phyloP scores from a whole-genome alignment of 2,113 vertebrate genomes.

The Ageneiosus marmoratus region DNA sequence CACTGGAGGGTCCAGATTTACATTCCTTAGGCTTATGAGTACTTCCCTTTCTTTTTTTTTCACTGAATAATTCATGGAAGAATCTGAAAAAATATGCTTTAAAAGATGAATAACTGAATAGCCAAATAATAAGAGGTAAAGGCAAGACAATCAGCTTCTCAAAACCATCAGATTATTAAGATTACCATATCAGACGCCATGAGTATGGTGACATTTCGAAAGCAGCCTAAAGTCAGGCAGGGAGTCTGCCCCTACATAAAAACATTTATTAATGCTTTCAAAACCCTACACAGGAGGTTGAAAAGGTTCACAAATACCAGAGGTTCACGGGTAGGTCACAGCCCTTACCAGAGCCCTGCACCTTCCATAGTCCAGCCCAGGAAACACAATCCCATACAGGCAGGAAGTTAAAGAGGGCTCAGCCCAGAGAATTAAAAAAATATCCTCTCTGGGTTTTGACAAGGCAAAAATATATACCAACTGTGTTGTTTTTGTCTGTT shows the following conservation, averaged over 20 bases:
- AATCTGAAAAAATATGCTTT: background rate
- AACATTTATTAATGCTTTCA: slow-evolving; percentile 14
- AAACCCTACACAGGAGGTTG: slow-evolving; percentile 52
- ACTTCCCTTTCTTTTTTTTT: background rate
- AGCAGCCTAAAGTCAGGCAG: background rate
- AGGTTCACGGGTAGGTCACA: slow-evolving; percentile 31
- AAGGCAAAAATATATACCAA: slow-evolving; percentile 14
- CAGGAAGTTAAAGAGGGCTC: slow-evolving; percentile 67
- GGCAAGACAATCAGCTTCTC: background rate
- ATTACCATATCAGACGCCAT: background rate
- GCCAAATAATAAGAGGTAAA: background rate
- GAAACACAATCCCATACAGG: slow-evolving; percentile 63
- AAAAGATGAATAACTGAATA: background rate
- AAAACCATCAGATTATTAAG: background rate
- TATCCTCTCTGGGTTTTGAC: slow-evolving; percentile 60
- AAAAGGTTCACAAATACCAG: slow-evolving; percentile 2
- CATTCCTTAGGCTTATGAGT: background rate
- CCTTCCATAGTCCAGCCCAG: slow-evolving; percentile 48
- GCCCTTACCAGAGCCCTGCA: background rate
- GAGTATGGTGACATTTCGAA: background rate
- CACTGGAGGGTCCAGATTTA: background rate
- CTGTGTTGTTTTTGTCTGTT: slow-evolving; percentile 67
- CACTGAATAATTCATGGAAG: background rate
- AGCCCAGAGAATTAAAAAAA: slow-evolving; percentile 62
- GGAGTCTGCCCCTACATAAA: background rate